Conservation (phyloP, 2,113 vertebrate genomes). For the Pantherophis guttatus region DNA sequence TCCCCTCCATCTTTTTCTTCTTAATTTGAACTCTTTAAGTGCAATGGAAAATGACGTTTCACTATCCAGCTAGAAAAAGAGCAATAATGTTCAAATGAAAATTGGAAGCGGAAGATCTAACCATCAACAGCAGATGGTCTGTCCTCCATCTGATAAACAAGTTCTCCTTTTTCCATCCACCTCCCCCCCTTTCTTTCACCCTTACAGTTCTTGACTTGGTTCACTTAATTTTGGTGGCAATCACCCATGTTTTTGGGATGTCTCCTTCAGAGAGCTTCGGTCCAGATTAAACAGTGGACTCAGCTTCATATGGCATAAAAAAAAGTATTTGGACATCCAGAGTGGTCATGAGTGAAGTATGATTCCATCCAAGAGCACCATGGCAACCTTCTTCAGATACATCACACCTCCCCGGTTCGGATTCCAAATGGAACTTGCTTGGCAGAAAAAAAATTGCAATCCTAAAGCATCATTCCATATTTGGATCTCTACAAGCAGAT, state of each 20-base stretch:
- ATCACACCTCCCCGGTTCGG: constrained; percentile 30
- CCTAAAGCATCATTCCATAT: constrained; percentile 4
- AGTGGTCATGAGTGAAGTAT: constrained; percentile 25
- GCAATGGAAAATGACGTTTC: constrained; percentile 54
- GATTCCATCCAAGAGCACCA: constrained; percentile 43
- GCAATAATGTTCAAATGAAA: constrained; percentile 78
- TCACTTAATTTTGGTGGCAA: constrained; percentile 35
- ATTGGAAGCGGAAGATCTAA: constrained; percentile 76
- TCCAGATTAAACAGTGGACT: constrained; percentile 44
- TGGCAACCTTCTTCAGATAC: constrained; percentile 47
- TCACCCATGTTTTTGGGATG: constrained; percentile 28
- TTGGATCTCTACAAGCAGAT: constrained; percentile 29
- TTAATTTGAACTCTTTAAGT: constrained; percentile 65
- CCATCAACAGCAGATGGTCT: constrained; percentile 79
- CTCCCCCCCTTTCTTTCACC: background rate
- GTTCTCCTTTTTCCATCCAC: constrained; percentile 46
- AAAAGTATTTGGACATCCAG: constrained; percentile 30
- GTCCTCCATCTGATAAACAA: constrained; percentile 72
- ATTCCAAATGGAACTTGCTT: constrained; percentile 47
- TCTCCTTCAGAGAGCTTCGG: constrained; percentile 48
- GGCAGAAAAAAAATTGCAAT: constrained; percentile 23
- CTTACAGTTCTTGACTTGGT: background rate
- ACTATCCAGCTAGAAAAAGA: constrained; percentile 66
- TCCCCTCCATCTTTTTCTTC: background rate
- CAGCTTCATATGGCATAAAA: constrained; percentile 26